Evolutionary conservation across 2,113 vertebrate genomes (phyloP), one percentile per base, ranked within the genome.

Genomic region (Oostethus manadensis): DNA sequence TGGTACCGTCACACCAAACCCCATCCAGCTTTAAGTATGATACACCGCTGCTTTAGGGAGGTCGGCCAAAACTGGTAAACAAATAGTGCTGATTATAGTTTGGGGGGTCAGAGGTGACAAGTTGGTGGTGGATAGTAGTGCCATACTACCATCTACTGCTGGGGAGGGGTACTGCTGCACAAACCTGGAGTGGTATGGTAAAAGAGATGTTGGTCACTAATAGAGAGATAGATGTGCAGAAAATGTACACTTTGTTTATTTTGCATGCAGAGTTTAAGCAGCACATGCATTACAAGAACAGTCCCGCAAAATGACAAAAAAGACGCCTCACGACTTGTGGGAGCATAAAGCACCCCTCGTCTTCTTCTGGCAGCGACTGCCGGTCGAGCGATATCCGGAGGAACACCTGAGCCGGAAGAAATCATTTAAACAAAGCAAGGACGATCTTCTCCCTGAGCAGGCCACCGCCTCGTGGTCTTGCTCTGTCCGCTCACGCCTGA

Each of bases 351-450:
- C 54, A 81, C 69, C 55, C 74, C 29, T 70, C 46, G 15, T 23
- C 71, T 74, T 73, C 59, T 61, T 64, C 73, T 49, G 62, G 20
- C 29, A 33, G 66, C 58, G 56, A 64, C 78, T 62, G 72, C 29
- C 66, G 64, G 69, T 60, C 61, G 71, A 69, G 70, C 78, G 61
- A 83, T 82, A 82, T 78, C 51, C 71, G n/a, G 60, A 44, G 65
- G 73, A 76, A 78, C 71, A 87, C 78, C 82, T 88, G 80, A 87
- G 17, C 77, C 70, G 75, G 83, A 91, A 89, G 73, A 88, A 89
- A 87, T 85, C 77, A 49, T 88, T 89, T 85, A 84, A 42, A 85
- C 74, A 79, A 83, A 82, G 78, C 79, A 74, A 83, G 80, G 80
- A 62, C 71, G 11, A 76, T 79, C 80, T 81, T 82, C 78, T 78